Percentiles rank a stretch among this genome's conserved stretches.
These are phyloP conservation scores for Hylaeus volcanicus DNA, from an alignment of 1,140 invertebrate genomes.

Conservation along the genomic window DNA sequence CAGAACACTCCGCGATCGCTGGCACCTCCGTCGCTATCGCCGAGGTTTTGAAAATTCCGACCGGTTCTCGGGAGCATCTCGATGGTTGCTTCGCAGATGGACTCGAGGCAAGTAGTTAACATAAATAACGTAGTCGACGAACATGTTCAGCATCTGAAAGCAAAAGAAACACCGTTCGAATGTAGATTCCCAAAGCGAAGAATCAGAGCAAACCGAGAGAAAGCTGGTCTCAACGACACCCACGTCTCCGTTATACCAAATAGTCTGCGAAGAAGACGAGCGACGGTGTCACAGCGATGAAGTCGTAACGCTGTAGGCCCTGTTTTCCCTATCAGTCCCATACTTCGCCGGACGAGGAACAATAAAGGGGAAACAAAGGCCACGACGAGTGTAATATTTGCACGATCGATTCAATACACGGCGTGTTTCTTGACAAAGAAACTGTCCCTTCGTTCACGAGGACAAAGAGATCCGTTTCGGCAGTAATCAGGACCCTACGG, in stretches of 20 bases:
- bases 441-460: conserved; percentile 10
- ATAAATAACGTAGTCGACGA: no score
- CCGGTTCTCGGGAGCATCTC: no score
- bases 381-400: conserved; percentile 1
- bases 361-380: not conserved
- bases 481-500: conserved; percentile 45
- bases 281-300: conserved; percentile 11
- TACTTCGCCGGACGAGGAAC: not conserved
- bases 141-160: no score
- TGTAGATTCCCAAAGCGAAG: not conserved
- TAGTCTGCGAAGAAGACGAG: not conserved
- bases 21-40: no score
- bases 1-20: no score
- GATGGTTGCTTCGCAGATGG: no score
- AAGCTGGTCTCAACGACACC: not conserved
- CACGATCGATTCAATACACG: conserved; percentile 25
- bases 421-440: conserved; percentile 27
- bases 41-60: no score
- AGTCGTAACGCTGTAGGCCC: not conserved
- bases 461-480: conserved; percentile 41
- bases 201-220: not conserved
- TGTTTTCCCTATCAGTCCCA: not conserved
- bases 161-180: not conserved
- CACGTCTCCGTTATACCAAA: not conserved
- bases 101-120: no score